Evolutionary conservation across 2,888 invertebrate species (phyloP).

Genomic region (Watsonalla binaria): DNA sequence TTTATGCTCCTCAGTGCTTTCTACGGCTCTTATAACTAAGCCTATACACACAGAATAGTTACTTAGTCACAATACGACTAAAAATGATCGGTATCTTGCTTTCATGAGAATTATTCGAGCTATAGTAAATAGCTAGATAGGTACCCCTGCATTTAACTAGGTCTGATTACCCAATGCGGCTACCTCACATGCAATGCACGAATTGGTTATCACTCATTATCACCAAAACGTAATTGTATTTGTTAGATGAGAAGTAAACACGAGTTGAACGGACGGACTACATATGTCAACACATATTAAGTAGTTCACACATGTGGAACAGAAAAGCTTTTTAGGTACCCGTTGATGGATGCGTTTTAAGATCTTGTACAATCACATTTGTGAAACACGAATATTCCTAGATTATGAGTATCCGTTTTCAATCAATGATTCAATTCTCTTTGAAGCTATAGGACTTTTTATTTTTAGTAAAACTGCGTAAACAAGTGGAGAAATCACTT

Average conservation of each 20-base stretch:
- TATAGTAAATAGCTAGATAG: neutral
- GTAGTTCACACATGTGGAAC: neutral
- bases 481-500: neutral
- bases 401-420: neutral
- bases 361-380: neutral
- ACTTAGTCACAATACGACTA: too few species aligned
- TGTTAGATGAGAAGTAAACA: neutral
- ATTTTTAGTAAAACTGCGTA: neutral
- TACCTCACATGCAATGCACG: neutral
- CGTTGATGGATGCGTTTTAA: neutral
- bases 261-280: constrained; percentile 1
- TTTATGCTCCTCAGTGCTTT: constrained; percentile 36
- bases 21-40: constrained; percentile 38
- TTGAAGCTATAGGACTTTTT: too few species aligned
- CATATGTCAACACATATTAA: neutral
- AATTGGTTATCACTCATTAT: neutral
- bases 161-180: neutral
- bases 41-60: constrained; percentile 1
- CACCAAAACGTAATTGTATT: neutral
- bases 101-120: too few species aligned
- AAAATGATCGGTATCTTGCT: too few species aligned
- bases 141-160: neutral
- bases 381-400: neutral
- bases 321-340: neutral
- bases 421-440: neutral